These are phyloP conservation scores for Drosophila equinoxialis DNA, from an alignment of 1,140 invertebrate genomes.

Conservation along the genomic window DNA sequence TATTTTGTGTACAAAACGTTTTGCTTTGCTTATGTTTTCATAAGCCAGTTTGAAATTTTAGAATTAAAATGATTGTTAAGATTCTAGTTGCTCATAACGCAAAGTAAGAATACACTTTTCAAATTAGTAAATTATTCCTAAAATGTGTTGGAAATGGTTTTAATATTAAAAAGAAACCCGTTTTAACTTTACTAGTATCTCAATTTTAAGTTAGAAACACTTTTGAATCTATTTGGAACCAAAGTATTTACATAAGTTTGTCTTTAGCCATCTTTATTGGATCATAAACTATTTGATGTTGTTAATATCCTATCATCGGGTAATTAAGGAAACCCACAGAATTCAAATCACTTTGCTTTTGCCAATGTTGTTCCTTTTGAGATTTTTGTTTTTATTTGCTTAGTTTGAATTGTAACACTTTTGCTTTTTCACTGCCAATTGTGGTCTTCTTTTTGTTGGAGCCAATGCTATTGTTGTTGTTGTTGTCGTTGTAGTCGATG, in stretches of 20 bases:
- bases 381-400: slow-evolving; percentile 26
- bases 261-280: background rate
- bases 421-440: slow-evolving; percentile 67
- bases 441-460: slow-evolving; percentile 29
- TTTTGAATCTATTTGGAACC: background rate
- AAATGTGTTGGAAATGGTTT: no score
- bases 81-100: no score
- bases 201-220: no score
- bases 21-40: no score
- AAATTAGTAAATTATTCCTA: no score
- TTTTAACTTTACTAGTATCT: no score
- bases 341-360: slow-evolving; percentile 1
- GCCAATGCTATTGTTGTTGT: slow-evolving; percentile 26
- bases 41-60: no score
- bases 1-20: no score
- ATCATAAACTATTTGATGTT: no score
- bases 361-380: slow-evolving; percentile 13
- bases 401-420: slow-evolving; percentile 58
- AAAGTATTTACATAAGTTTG: background rate
- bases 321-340: background rate
- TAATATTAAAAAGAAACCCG: no score
- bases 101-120: no score
- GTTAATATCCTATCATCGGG: background rate
- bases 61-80: no score
- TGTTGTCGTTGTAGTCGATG: slow-evolving; percentile 42